phyloP scores from a whole-genome alignment of 2,797 vertebrate species.

The Protosalanx chinensis region DNA sequence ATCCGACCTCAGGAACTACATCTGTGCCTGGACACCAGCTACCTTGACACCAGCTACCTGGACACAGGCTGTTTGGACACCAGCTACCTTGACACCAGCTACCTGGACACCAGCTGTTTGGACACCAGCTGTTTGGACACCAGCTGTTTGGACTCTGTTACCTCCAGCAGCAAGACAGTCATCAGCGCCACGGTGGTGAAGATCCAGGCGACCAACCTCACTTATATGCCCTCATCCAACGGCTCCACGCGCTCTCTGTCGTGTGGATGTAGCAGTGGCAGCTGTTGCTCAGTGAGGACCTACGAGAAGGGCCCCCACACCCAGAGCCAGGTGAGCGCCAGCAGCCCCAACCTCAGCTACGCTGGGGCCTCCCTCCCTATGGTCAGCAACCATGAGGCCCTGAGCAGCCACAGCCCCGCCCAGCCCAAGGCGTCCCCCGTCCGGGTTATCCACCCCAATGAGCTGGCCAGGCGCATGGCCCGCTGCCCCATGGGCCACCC shows the following conservation, averaged over 20 bases:
- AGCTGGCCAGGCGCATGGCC: conserved; percentile 93
- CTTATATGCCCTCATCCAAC: conserved; percentile 99
- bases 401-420: conserved; percentile 73
- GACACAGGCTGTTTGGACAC: too few relatives aligned
- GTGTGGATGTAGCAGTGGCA: conserved; percentile 99
- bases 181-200: conserved; percentile 84
- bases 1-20: conserved; percentile 98
- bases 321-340: conserved; percentile 79
- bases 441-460: conserved; percentile 90
- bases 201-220: conserved; percentile 91
- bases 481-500: conserved; percentile 88
- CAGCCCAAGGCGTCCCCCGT: conserved; percentile 77
- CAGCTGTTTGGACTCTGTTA: conserved; percentile 69
- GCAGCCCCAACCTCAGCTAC: conserved; percentile 78
- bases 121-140: conserved; percentile 74
- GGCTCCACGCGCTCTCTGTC: conserved; percentile 97
- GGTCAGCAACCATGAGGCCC: conserved; percentile 80
- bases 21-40: conserved; percentile 89
- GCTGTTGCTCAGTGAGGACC: conserved; percentile 96
- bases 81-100: conserved; percentile 46
- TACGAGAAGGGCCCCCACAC: conserved; percentile 87
- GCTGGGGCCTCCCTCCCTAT: conserved; percentile 76
- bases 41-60: too few relatives aligned
- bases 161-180: conserved; percentile 64
- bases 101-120: conserved; percentile 43